These are phyloP conservation scores for Apis florea DNA, from an alignment of 1,140 invertebrate genomes.

Conservation along the genomic window DNA sequence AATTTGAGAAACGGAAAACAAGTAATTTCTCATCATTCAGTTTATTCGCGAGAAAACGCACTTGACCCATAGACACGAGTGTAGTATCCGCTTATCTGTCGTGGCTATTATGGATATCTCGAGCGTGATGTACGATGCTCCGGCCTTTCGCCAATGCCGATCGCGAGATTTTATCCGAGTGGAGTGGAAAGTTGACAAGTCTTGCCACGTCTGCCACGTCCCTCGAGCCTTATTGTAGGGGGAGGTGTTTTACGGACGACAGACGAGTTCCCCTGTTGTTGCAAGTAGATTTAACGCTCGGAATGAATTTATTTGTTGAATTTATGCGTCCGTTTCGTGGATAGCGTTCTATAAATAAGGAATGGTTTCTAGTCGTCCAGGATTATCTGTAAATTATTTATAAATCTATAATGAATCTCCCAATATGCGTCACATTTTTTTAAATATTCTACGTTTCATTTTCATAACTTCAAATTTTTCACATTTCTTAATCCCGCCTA, in stretches of 20 bases:
- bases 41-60: slow-evolving; percentile 39
- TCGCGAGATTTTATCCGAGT: slow-evolving; percentile 41
- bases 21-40: neutral
- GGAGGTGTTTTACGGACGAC: neutral
- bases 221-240: neutral
- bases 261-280: neutral
- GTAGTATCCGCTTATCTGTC: neutral
- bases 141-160: slow-evolving; percentile 34
- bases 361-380: too few species aligned
- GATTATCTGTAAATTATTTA: too few species aligned
- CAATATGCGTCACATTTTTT: too few species aligned
- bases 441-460: too few species aligned
- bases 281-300: neutral
- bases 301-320: too few species aligned
- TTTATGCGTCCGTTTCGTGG: too few species aligned
- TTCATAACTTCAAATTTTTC: too few species aligned
- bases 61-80: slow-evolving; percentile 21
- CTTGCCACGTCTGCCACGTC: neutral
- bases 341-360: too few species aligned
- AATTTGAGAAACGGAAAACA: too few species aligned
- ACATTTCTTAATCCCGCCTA: too few species aligned
- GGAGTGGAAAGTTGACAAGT: slow-evolving; percentile 40
- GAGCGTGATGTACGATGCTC: slow-evolving; percentile 39
- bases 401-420: too few species aligned
- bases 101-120: slow-evolving; percentile 18